These are phyloP conservation scores for Arothron firmamentum DNA, from an alignment of 2,113 vertebrate species.

Conservation along the genomic window DNA sequence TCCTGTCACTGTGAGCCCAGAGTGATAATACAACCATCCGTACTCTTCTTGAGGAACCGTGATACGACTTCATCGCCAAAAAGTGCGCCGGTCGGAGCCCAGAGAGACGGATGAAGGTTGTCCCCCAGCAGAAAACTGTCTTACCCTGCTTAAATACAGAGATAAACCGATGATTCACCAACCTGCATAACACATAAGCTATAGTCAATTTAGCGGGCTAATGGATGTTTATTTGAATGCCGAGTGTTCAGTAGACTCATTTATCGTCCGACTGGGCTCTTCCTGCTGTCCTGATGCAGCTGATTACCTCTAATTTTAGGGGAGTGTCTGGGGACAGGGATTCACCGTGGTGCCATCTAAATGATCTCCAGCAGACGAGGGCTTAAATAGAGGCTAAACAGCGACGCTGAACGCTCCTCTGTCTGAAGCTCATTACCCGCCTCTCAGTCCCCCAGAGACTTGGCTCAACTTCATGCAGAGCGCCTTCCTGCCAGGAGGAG, in stretches of 20 bases:
- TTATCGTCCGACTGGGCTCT: slow-evolving; percentile 50
- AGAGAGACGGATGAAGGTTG: slow-evolving; percentile 22
- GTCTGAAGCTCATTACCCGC: slow-evolving; percentile 68
- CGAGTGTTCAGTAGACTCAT: slow-evolving; percentile 37
- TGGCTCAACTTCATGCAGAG: slow-evolving; percentile 58
- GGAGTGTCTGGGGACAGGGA: slow-evolving; percentile 37
- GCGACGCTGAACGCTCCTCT: slow-evolving; percentile 44
- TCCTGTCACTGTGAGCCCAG: no score
- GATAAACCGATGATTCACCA: slow-evolving; percentile 12
- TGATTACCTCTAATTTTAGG: slow-evolving; percentile 60
- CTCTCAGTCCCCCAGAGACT: slow-evolving; percentile 54
- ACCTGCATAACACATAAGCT: slow-evolving; percentile 33
- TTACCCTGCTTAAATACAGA: slow-evolving; percentile 1
- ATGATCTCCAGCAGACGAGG: slow-evolving; percentile 59
- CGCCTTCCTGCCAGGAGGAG: slow-evolving; percentile 68
- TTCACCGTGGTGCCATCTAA: slow-evolving; percentile 53
- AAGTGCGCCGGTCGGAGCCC: no score
- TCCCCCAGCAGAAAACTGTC: background rate
- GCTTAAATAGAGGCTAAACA: slow-evolving; percentile 65
- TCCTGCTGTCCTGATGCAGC: slow-evolving; percentile 35
- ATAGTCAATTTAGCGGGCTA: slow-evolving; percentile 24
- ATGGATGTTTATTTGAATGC: slow-evolving; percentile 9
- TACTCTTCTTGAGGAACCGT: slow-evolving; percentile 33
- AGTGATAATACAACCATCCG: no score
- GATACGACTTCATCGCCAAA: background rate